A percentile compares a stretch with the other conserved stretches of the same genome.
phyloP scores from a whole-genome alignment of 2,888 invertebrate genomes.

The Bombyx huttoni region DNA sequence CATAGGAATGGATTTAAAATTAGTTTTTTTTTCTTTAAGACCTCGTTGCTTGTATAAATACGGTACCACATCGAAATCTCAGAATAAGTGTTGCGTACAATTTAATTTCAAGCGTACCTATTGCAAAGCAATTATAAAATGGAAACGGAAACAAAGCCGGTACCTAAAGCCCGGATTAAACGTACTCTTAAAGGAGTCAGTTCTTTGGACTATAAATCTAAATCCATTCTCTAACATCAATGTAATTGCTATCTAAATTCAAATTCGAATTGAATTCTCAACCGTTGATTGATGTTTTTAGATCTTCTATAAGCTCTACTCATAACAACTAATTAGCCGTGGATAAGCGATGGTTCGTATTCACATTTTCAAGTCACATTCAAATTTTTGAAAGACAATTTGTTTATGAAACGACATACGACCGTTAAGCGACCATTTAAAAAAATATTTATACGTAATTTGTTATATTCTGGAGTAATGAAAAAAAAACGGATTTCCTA shows the following conservation, averaged over 20 bases:
- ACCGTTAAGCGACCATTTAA: too few species aligned
- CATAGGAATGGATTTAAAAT: too few species aligned
- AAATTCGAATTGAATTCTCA: background rate
- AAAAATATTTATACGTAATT: too few species aligned
- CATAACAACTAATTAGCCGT: too few species aligned
- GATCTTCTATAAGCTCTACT: too few species aligned
- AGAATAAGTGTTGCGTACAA: background rate
- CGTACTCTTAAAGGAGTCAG: background rate
- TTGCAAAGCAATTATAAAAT: background rate
- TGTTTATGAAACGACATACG: too few species aligned
- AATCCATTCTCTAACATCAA: background rate
- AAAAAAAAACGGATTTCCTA: constrained; percentile 1
- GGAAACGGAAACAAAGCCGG: background rate
- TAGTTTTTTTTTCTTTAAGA: too few species aligned
- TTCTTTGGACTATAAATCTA: background rate
- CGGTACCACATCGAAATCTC: background rate
- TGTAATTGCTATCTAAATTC: background rate
- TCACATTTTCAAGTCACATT: too few species aligned
- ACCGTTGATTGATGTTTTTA: background rate
- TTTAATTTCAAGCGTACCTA: background rate
- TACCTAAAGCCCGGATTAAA: background rate
- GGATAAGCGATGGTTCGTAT: too few species aligned
- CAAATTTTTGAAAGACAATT: too few species aligned
- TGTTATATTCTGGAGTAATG: too few species aligned
- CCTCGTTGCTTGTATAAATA: too few species aligned